A percentile compares a stretch with the other conserved stretches of the same genome.
phyloP scores from a whole-genome alignment of 2,888 invertebrate genomes.

The Drosophila eohydei region DNA sequence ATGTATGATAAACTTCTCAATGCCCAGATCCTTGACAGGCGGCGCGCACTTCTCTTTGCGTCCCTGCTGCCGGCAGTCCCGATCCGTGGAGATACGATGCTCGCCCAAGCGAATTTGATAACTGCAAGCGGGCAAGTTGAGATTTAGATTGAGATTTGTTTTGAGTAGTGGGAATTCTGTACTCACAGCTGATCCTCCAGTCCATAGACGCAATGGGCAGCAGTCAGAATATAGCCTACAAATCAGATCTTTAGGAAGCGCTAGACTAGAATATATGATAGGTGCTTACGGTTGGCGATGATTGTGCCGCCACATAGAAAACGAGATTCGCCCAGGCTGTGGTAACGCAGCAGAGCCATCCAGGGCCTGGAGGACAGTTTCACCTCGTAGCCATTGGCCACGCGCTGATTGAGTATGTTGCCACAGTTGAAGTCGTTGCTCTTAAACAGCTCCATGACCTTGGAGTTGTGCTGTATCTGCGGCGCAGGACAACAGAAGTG shows the following conservation, averaged over 20 bases:
- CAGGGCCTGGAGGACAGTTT: conserved; percentile 72
- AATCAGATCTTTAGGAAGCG: neutral
- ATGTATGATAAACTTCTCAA: conserved; percentile 67
- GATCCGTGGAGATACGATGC: conserved; percentile 68
- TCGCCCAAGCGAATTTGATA: conserved; percentile 74
- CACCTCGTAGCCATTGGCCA: conserved; percentile 72
- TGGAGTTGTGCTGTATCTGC: conserved; percentile 72
- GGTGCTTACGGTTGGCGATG: conserved; percentile 60
- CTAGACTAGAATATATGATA: too few relatives aligned
- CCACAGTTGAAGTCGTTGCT: conserved; percentile 57
- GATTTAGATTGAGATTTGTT: neutral
- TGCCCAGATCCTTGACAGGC: conserved; percentile 69
- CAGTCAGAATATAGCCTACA: conserved; percentile 74
- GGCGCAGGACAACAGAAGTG: conserved; percentile 68
- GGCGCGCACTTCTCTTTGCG: conserved; percentile 69
- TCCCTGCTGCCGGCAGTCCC: conserved; percentile 67
- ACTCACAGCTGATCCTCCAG: conserved; percentile 65
- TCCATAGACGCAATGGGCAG: conserved; percentile 71
- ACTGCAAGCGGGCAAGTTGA: conserved; percentile 30
- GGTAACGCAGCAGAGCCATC: conserved; percentile 75
- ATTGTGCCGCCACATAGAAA: conserved; percentile 75
- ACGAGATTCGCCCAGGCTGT: conserved; percentile 38
- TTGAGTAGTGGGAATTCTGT: fast-evolving
- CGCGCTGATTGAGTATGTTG: conserved; percentile 55
- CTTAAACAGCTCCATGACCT: conserved; percentile 55